Conservation (phyloP, 2,888 invertebrate genomes). For the Amphipyra tragopoginis region DNA sequence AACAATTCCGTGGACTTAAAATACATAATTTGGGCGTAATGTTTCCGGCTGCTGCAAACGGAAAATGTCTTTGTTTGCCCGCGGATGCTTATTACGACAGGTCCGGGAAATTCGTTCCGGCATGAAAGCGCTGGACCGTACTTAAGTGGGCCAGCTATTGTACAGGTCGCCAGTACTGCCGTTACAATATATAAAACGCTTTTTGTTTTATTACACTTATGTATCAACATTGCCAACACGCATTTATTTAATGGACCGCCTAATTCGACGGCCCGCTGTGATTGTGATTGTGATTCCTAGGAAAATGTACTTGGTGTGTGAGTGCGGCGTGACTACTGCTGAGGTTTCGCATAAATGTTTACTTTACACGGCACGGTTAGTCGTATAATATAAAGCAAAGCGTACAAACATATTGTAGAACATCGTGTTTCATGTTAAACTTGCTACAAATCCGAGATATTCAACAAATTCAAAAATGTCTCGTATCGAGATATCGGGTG, state of each 20-base stretch:
- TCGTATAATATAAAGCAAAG: conserved; percentile 15
- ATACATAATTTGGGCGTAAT: conserved; percentile 78
- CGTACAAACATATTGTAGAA: conserved; percentile 7
- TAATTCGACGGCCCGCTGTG: conserved; percentile 66
- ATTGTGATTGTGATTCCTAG: conserved; percentile 50
- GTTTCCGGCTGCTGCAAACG: conserved; percentile 78
- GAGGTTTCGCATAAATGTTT: conserved; percentile 36
- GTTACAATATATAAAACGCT: conserved; percentile 79
- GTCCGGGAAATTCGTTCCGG: conserved; percentile 81
- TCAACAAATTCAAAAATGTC: conserved; percentile 37
- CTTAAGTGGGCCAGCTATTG: conserved; percentile 82
- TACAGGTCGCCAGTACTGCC: conserved; percentile 70
- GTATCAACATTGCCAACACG: conserved; percentile 81
- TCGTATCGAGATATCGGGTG: conserved; percentile 28
- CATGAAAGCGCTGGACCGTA: conserved; percentile 82
- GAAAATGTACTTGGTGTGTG: conserved; percentile 47
- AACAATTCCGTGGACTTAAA: conserved; percentile 70
- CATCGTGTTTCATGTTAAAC: conserved; percentile 23
- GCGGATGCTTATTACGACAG: conserved; percentile 83
- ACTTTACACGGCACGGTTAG: conserved; percentile 25
- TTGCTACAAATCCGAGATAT: conserved; percentile 6
- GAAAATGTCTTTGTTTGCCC: conserved; percentile 85
- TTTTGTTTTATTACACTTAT: conserved; percentile 82
- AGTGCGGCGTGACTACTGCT: conserved; percentile 16
- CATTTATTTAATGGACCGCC: conserved; percentile 78